Evolutionary conservation across 92 coral and sea anemone species (phyloP), one percentile per base, ranked within the genome.

Genomic region (Diadumene lineata): DNA sequence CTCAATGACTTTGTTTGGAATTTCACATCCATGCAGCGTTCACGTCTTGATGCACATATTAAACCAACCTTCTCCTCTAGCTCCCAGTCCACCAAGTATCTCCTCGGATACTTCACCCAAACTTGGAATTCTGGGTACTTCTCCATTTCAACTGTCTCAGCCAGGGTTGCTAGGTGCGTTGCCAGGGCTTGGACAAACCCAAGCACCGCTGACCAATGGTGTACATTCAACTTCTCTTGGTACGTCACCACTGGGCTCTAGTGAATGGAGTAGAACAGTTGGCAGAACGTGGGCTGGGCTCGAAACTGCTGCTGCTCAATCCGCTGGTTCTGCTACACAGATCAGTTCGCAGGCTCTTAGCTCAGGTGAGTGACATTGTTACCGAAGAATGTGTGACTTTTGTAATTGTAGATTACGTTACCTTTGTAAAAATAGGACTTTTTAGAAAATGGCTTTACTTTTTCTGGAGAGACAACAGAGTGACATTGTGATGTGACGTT

Each of bases 71-170:
- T 50, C 16, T 50, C 38, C 34, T 61, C 60, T 74, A 74, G 75
- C 82, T 8, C 75, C 82, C 68, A 78, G 82, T 57, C 82, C 82
- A 32, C 82, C 82, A 34, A 69, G 76, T 31, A 2, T 78, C 50
- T 70, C 89, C 55, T 81, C 85, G 1, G 89, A 85, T 61, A 85
- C 77, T 63, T 84, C 85, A 11, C 80, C 86, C 56, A 91, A 87
- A 68, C 86, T 91, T 21, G 96, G 96, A 3, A 82, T 90, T 24
- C 80, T 91, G 50, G 97, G 93, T 29, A 86, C 89, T 33, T 79
- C 97, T 1, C 97, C 97, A 10, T 91, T 88, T 72, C 92, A 84
- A 80, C 73, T 91, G 17, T 78, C 87, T 31, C 97, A 91, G 74
- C 81, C 93, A 26, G 97, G 97, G 34, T 63, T 91, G 50, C 81